Evolutionary conservation across 1,140 invertebrate species (phyloP).

Genomic region (Aphidius gifuensis): DNA sequence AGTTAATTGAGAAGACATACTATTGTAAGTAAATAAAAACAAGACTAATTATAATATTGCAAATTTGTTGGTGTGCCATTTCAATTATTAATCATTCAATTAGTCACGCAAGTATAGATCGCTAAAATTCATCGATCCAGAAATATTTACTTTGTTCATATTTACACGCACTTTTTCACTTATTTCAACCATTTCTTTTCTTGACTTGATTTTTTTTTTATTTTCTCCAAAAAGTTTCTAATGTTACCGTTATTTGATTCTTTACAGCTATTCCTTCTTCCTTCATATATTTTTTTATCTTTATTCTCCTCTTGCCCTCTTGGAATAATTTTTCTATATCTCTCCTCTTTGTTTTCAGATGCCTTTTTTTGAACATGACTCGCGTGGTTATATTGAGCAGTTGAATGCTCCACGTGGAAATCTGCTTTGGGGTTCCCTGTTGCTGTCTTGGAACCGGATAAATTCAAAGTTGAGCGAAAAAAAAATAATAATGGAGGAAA

Average conservation of each 20-base stretch:
- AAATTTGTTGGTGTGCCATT: background rate
- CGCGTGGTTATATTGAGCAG: background rate
- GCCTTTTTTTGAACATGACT: too few relatives aligned
- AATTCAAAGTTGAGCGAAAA: conserved; percentile 22
- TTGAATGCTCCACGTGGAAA: conserved; percentile 14
- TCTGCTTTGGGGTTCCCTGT: conserved; percentile 18
- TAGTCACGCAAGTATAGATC: conserved; percentile 13
- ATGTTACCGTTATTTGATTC: too few relatives aligned
- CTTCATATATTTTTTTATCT: too few relatives aligned
- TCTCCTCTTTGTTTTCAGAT: too few relatives aligned
- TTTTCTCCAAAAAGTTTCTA: too few relatives aligned
- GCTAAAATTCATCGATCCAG: background rate
- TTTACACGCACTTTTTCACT: background rate
- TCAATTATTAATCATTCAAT: conserved; percentile 18
- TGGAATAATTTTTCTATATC: too few relatives aligned
- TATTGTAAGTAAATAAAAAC: too few relatives aligned
- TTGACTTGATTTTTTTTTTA: too few relatives aligned
- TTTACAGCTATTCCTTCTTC: too few relatives aligned
- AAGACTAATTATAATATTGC: background rate
- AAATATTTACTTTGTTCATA: background rate
- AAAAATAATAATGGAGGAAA: too few relatives aligned
- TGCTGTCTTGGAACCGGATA: conserved; percentile 14
- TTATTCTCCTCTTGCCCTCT: too few relatives aligned
- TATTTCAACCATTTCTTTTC: background rate
- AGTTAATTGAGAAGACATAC: too few relatives aligned